Percentiles rank a stretch among this genome's conserved stretches.
phyloP scores from a whole-genome alignment of 2,888 invertebrate species.

The Drosophila paramelanica region DNA sequence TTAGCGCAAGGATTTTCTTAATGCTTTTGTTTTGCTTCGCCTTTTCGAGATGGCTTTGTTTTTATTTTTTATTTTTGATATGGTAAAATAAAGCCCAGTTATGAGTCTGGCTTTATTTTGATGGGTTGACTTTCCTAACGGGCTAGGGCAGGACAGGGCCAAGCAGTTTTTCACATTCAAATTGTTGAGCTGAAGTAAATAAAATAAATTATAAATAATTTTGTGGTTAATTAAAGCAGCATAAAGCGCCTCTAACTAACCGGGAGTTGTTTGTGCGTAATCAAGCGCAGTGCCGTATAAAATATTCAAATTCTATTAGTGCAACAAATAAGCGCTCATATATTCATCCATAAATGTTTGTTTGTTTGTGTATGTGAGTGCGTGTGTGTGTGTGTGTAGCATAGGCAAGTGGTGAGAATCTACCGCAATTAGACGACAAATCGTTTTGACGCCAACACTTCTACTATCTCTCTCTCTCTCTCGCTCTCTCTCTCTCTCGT shows the following conservation, averaged over 20 bases:
- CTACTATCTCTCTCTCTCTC: constrained; percentile 11
- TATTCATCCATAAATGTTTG: constrained; percentile 6
- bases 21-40: constrained; percentile 39
- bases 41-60: constrained; percentile 16
- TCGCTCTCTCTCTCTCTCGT: constrained; percentile 10
- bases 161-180: constrained; percentile 23
- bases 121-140: constrained; percentile 32
- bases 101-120: constrained; percentile 47
- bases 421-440: constrained; percentile 65
- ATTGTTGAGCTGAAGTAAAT: constrained; percentile 29
- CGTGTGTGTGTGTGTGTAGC: background rate
- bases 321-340: constrained; percentile 7
- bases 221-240: constrained; percentile 15
- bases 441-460: constrained; percentile 54
- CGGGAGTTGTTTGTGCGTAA: constrained; percentile 32
- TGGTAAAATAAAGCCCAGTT: constrained; percentile 37
- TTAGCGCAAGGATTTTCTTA: constrained; percentile 59
- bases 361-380: background rate
- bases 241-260: constrained; percentile 26
- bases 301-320: constrained; percentile 62
- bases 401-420: constrained; percentile 48
- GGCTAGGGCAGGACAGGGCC: background rate
- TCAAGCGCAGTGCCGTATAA: constrained; percentile 46
- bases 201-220: constrained; percentile 30
- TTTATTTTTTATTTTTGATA: constrained; percentile 1